A percentile compares a stretch with the other conserved stretches of the same genome.
phyloP scores from a whole-genome alignment of 1,140 invertebrate genomes.

The Eupristina koningsbergeri region DNA sequence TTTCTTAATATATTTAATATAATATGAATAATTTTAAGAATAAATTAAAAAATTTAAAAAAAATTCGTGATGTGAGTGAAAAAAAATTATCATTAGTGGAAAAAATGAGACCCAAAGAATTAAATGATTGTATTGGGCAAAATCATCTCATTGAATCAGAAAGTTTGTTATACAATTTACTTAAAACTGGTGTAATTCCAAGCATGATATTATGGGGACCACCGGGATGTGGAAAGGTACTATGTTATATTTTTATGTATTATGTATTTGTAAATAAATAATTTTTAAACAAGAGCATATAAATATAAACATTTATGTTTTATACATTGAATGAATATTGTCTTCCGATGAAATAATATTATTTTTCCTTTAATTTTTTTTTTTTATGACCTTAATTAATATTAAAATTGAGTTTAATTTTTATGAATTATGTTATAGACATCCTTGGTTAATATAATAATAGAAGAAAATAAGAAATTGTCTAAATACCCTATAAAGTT shows the following conservation, averaged over 20 bases:
- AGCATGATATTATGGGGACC: conserved; percentile 90
- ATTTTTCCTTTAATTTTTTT: too few relatives aligned
- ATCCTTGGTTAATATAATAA: conserved; percentile 82
- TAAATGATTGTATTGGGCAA: conserved; percentile 80
- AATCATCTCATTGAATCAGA: conserved; percentile 78
- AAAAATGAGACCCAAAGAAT: conserved; percentile 53
- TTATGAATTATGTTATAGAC: conserved; percentile 73
- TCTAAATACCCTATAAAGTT: conserved; percentile 74
- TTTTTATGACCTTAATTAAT: too few relatives aligned
- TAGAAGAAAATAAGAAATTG: conserved; percentile 73
- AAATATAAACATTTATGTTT: too few relatives aligned
- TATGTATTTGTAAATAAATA: too few relatives aligned
- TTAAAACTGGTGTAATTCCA: conserved; percentile 79
- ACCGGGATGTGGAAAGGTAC: conserved; percentile 86
- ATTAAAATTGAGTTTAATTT: too few relatives aligned
- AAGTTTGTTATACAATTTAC: conserved; percentile 76
- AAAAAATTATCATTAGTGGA: conserved; percentile 51
- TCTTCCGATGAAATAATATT: too few relatives aligned
- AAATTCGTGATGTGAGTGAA: background rate
- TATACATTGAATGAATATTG: too few relatives aligned
- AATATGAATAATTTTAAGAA: background rate
- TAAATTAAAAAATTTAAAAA: background rate
- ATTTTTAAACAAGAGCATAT: too few relatives aligned
- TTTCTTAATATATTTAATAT: background rate
- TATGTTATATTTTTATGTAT: too few relatives aligned